A percentile compares a stretch with the other conserved stretches of the same genome.
Evolutionary conservation across 1,140 invertebrate species (phyloP).

Genomic region (Maconellicoccus hirsutus): DNA sequence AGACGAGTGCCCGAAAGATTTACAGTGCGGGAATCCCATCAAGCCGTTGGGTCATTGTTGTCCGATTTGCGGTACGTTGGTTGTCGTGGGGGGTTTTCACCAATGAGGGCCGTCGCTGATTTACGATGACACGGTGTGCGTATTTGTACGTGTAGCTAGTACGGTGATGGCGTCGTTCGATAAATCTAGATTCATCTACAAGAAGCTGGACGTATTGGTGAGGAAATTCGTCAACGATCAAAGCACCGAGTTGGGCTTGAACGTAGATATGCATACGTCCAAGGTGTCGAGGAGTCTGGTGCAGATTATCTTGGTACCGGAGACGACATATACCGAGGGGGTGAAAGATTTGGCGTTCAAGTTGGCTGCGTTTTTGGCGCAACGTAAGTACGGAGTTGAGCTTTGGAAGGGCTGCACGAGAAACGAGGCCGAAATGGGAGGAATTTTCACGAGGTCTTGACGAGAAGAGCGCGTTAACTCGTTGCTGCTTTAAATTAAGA

Average conservation of each 20-base stretch:
- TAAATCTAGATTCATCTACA: neutral
- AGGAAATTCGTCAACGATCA: neutral
- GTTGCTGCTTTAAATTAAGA: no score
- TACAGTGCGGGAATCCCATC: neutral
- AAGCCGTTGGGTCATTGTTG: neutral
- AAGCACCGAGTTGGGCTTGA: neutral
- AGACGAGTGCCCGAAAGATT: neutral
- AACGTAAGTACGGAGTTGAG: no score
- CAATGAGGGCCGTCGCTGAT: no score
- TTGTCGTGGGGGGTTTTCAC: no score
- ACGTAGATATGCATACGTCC: neutral
- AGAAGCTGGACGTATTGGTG: neutral
- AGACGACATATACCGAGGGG: neutral
- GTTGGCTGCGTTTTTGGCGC: no score
- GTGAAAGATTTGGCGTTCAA: neutral
- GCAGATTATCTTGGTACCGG: neutral
- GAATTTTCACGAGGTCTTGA: no score
- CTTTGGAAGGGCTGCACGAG: no score
- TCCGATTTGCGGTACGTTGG: neutral
- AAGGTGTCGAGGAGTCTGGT: neutral
- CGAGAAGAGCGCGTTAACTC: no score
- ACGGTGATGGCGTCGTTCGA: neutral
- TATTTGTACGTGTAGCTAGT: neutral
- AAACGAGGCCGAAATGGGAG: no score
- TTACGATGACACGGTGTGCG: neutral